These are phyloP conservation scores for Tetragnatha montana DNA, from an alignment of 2,888 invertebrate species.

Conservation along the genomic window DNA sequence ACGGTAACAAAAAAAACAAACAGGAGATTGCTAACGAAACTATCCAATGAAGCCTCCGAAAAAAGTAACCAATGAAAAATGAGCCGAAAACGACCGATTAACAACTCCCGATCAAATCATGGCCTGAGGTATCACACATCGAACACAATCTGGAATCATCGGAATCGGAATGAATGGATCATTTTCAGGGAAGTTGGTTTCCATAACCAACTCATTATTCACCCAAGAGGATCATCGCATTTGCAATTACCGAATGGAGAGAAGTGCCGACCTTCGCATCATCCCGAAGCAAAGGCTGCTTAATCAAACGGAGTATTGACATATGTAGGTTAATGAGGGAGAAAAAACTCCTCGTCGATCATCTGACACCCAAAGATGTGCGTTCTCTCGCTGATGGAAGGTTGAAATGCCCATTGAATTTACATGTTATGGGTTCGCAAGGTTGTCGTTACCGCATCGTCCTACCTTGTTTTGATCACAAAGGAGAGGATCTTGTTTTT, in stretches of 20 bases:
- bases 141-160: neutral
- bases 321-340: conserved; percentile 58
- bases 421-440: neutral
- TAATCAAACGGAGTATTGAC: conserved; percentile 52
- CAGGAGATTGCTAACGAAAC: neutral
- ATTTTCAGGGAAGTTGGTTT: conserved; percentile 8
- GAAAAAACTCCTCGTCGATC: neutral
- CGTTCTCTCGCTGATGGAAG: neutral
- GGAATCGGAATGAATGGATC: neutral
- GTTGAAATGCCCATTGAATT: neutral
- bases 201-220: neutral
- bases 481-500: too few species aligned
- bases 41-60: neutral
- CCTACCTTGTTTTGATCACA: too few species aligned
- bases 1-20: neutral
- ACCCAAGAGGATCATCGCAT: neutral
- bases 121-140: neutral
- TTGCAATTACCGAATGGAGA: neutral
- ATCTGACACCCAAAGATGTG: conserved; percentile 13
- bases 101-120: neutral
- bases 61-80: neutral
- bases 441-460: neutral
- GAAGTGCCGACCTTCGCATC: neutral
- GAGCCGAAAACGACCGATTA: neutral
- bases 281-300: conserved; percentile 3